Evolutionary conservation across 1,140 invertebrate species (phyloP).

Genomic region (Drosophila sp.): DNA sequence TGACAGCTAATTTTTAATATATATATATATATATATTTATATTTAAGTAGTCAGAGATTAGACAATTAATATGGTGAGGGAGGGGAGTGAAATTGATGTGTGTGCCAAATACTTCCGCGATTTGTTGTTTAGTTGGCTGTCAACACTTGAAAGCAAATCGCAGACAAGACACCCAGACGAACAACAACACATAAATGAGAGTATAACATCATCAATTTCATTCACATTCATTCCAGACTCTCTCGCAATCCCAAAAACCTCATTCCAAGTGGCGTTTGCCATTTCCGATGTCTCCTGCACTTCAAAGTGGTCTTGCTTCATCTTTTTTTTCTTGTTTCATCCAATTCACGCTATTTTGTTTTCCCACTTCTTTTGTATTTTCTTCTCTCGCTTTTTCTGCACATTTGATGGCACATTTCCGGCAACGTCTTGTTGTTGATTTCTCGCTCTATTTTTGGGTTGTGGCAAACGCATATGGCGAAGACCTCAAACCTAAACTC

Average conservation of each 20-base stretch:
- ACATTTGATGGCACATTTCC: conserved; percentile 54
- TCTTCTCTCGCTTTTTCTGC: conserved; percentile 7
- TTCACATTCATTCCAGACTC: background rate
- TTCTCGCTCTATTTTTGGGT: conserved; percentile 51
- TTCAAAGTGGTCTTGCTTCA: conserved; percentile 36
- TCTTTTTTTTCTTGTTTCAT: conserved; percentile 7
- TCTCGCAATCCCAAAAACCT: background rate
- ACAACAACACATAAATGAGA: conserved; percentile 29
- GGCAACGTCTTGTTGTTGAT: conserved; percentile 41
- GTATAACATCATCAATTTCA: conserved; percentile 11
- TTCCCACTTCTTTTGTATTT: background rate
- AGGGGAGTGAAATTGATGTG: conserved; percentile 24
- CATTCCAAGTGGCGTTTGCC: conserved; percentile 36
- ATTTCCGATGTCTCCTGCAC: conserved; percentile 44
- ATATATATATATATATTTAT: too few relatives aligned
- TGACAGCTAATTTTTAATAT: too few relatives aligned
- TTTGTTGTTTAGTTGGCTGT: conserved; percentile 34
- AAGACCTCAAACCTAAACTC: background rate
- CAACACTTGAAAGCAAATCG: conserved; percentile 36
- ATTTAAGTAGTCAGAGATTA: background rate
- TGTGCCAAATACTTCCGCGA: conserved; percentile 47
- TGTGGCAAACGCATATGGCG: conserved; percentile 22
- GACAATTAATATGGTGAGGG: background rate
- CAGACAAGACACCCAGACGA: background rate
- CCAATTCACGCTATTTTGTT: background rate